A percentile compares a stretch with the other conserved stretches of the same genome.
These are phyloP conservation scores for Drosophila conformis DNA, from an alignment of 2,888 invertebrate species.

Conservation along the genomic window DNA sequence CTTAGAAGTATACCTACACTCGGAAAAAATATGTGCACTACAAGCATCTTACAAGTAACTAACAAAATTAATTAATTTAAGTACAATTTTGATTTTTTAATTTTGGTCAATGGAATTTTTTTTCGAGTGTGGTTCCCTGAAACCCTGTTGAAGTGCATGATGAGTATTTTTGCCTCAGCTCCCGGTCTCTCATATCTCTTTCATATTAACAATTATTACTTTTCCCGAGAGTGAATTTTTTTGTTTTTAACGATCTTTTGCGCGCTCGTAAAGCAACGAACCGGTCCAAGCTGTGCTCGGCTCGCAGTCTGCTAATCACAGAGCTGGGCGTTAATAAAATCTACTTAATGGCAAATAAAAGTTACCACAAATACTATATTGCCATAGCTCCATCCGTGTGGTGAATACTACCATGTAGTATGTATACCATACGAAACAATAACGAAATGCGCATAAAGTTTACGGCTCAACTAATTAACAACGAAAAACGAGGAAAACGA, in stretches of 20 bases:
- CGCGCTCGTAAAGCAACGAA: constrained; percentile 62
- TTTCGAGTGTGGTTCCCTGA: constrained; percentile 3
- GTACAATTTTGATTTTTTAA: neutral
- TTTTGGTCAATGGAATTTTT: neutral
- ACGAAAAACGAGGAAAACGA: constrained; percentile 14
- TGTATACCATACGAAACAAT: constrained; percentile 48
- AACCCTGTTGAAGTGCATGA: neutral
- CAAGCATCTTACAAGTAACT: neutral
- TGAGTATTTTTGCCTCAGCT: constrained; percentile 18
- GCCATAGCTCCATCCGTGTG: constrained; percentile 48
- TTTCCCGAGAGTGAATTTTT: constrained; percentile 59
- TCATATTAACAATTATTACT: constrained; percentile 60
- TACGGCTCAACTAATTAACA: constrained; percentile 73
- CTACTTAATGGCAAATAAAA: constrained; percentile 79
- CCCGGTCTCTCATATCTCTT: constrained; percentile 14
- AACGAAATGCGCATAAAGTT: constrained; percentile 73
- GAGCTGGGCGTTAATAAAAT: constrained; percentile 63
- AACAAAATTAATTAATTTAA: neutral
- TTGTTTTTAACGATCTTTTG: constrained; percentile 50
- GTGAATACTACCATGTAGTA: constrained; percentile 14
- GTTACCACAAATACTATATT: constrained; percentile 62
- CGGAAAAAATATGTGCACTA: neutral
- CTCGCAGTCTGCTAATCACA: neutral
- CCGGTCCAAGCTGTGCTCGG: constrained; percentile 7
- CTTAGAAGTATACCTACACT: neutral